phyloP scores from a whole-genome alignment of 1,140 invertebrate species.

The Drosophila insularis region DNA sequence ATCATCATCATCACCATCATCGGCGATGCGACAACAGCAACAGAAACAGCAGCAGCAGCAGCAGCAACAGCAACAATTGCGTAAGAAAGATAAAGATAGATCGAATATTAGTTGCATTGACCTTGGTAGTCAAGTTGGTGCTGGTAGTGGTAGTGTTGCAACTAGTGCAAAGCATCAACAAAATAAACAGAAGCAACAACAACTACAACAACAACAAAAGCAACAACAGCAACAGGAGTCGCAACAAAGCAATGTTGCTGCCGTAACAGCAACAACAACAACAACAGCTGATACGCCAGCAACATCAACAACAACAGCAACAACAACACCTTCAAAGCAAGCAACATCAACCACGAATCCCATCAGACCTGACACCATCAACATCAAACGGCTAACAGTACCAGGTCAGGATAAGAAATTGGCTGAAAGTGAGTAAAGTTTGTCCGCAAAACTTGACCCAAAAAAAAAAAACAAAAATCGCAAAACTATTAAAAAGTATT shows the following conservation, averaged over 20 bases:
- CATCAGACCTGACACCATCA: constrained; percentile 67
- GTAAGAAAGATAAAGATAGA: constrained; percentile 82
- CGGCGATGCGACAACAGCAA: constrained; percentile 24
- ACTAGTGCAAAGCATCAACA: constrained; percentile 78
- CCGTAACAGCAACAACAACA: constrained; percentile 33
- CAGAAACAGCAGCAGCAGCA: constrained; percentile 36
- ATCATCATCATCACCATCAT: constrained; percentile 32
- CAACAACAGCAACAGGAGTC: constrained; percentile 28
- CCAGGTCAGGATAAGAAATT: constrained; percentile 82
- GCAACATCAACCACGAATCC: constrained; percentile 44
- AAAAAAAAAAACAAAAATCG: constrained; percentile 35
- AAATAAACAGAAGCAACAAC: constrained; percentile 71
- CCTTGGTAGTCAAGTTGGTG: constrained; percentile 66
- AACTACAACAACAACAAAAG: constrained; percentile 51
- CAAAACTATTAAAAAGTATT: constrained; percentile 38
- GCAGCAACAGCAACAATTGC: constrained; percentile 63
- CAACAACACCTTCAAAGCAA: constrained; percentile 12
- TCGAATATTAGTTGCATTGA: constrained; percentile 75
- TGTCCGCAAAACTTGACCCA: constrained; percentile 67
- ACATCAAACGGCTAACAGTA: constrained; percentile 79
- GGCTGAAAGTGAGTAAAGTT: constrained; percentile 82
- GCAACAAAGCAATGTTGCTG: constrained; percentile 26
- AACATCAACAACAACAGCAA: constrained; percentile 21
- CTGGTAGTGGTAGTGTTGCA: constrained; percentile 64
- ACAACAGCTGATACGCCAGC: constrained; percentile 26